These are phyloP conservation scores for Philaethria dido DNA, from an alignment of 2,888 invertebrate genomes.

Conservation along the genomic window DNA sequence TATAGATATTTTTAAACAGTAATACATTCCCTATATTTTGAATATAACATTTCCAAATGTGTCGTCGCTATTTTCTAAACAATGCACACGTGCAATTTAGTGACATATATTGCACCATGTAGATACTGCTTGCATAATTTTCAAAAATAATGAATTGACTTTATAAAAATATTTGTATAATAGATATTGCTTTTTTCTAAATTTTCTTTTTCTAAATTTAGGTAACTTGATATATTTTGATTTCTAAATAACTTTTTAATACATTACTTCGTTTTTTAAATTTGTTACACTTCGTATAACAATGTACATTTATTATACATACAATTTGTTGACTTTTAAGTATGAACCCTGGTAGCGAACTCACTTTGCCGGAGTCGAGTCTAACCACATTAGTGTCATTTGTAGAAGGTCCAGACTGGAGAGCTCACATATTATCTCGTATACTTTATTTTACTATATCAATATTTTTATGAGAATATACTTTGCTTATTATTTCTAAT, in stretches of 20 bases:
- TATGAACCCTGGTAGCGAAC: background rate
- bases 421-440: background rate
- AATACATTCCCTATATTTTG: background rate
- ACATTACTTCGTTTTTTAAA: background rate
- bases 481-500: background rate
- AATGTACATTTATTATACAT: background rate
- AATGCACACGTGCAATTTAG: constrained; percentile 6
- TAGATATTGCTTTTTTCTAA: no score
- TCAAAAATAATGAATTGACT: constrained; percentile 1
- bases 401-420: background rate
- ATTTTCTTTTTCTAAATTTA: no score
- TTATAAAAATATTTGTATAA: no score
- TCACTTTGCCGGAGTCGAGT: background rate
- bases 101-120: background rate
- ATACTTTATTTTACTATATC: background rate
- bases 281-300: background rate
- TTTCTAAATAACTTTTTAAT: background rate
- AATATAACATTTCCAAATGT: constrained; percentile 7
- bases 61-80: background rate
- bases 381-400: constrained; percentile 14
- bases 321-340: background rate
- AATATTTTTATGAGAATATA: background rate
- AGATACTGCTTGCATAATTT: background rate
- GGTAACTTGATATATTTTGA: background rate
- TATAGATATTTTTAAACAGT: no score